Conservation (phyloP, 2,888 invertebrate genomes). For the Pteria penguin region DNA sequence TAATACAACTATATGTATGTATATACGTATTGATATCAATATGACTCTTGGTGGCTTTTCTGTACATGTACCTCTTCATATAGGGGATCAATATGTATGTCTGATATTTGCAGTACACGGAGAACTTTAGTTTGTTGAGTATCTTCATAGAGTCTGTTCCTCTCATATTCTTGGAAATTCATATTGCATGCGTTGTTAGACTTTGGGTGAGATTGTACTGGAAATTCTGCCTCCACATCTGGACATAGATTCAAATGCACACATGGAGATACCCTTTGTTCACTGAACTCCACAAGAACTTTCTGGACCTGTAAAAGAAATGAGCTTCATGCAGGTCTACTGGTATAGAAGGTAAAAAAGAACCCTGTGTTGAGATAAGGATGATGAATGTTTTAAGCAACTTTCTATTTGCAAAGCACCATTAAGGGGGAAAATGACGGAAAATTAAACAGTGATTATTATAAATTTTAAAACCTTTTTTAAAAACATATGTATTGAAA, state of each 20-base stretch:
- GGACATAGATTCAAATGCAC: not conserved
- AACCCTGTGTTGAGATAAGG: too few species aligned
- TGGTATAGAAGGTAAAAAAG: too few species aligned
- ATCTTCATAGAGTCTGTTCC: not conserved
- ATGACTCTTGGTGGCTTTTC: not conserved
- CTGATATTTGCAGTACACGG: not conserved
- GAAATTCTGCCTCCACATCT: not conserved
- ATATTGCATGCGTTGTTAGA: not conserved
- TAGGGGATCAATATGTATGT: not conserved
- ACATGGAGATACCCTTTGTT: not conserved
- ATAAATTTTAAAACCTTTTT: too few species aligned
- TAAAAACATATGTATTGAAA: too few species aligned
- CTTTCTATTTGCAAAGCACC: too few species aligned
- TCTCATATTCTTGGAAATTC: not conserved
- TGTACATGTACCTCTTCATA: not conserved
- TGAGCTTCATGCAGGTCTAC: too few species aligned
- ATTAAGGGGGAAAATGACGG: too few species aligned
- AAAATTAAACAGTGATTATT: too few species aligned
- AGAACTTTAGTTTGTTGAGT: not conserved
- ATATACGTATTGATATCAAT: too few species aligned
- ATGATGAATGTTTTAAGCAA: too few species aligned
- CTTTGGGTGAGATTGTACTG: not conserved
- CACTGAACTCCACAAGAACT: not conserved
- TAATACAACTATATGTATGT: too few species aligned
- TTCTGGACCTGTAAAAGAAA: not conserved